phyloP scores from a whole-genome alignment of 1,140 invertebrate genomes.

The Caenorhabditis brenneri region DNA sequence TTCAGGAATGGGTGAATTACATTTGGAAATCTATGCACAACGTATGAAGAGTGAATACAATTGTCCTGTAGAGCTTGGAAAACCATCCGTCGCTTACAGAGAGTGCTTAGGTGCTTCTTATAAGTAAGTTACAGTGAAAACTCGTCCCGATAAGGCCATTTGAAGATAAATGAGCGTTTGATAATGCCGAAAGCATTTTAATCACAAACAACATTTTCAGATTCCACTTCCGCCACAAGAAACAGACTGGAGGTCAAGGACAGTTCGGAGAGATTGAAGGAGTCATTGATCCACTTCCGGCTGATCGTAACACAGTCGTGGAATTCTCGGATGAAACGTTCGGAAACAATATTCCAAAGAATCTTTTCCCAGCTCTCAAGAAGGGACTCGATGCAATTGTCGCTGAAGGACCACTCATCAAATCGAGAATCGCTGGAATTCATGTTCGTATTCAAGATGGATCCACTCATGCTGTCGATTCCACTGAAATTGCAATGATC shows the following conservation, averaged over 20 bases:
- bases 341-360: conserved; percentile 93
- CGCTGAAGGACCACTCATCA: conserved; percentile 67
- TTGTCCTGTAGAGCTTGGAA: conserved; percentile 88
- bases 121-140: conserved; percentile 68
- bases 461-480: conserved; percentile 64
- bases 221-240: conserved; percentile 96
- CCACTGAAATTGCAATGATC: conserved; percentile 70
- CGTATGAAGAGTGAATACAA: conserved; percentile 93
- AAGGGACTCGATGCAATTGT: conserved; percentile 72
- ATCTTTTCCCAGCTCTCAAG: conserved; percentile 87
- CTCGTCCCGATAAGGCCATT: too few relatives aligned
- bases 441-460: conserved; percentile 65
- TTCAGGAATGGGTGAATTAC: conserved; percentile 97
- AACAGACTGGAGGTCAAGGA: conserved; percentile 92
- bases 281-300: conserved; percentile 77
- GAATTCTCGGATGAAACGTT: conserved; percentile 88
- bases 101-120: conserved; percentile 72
- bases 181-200: too few relatives aligned
- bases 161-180: too few relatives aligned
- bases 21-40: conserved; percentile 89
- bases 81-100: conserved; percentile 91
- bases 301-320: conserved; percentile 73
- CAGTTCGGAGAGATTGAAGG: conserved; percentile 91
- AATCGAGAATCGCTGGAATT: conserved; percentile 65
- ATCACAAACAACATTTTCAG: too few relatives aligned